phyloP scores from a whole-genome alignment of 2,113 vertebrate species.

The Sigmodon hispidus region DNA sequence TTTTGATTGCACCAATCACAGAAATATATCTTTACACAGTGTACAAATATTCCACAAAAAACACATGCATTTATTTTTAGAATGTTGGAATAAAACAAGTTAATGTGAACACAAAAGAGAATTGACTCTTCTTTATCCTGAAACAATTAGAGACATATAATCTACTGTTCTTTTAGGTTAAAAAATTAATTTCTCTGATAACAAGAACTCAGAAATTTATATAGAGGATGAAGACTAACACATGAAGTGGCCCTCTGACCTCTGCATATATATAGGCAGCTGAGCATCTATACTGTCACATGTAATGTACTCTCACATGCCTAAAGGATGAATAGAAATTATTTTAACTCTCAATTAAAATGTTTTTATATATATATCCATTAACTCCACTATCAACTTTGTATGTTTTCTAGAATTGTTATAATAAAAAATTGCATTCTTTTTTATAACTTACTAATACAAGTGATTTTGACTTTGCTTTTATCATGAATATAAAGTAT shows the following conservation, averaged over 20 bases:
- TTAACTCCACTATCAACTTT: background rate
- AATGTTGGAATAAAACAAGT: background rate
- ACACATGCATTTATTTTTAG: background rate
- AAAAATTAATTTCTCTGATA: background rate
- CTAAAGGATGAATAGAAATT: background rate
- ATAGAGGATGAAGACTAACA: background rate
- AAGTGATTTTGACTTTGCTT: background rate
- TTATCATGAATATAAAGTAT: background rate
- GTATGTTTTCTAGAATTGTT: background rate
- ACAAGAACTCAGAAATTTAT: background rate
- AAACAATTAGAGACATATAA: background rate
- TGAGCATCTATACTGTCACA: too few species aligned
- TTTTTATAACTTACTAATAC: background rate
- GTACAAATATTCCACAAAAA: background rate
- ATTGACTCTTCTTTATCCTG: background rate
- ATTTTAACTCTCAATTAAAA: background rate
- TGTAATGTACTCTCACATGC: background rate
- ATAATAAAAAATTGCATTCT: background rate
- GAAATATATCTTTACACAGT: background rate
- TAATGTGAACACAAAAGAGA: background rate
- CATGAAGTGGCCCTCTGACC: background rate
- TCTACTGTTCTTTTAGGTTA: background rate
- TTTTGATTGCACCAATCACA: background rate
- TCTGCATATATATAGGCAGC: background rate
- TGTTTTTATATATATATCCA: background rate